Evolutionary conservation across 1,140 invertebrate genomes (phyloP), one percentile per base, ranked within the genome.

Genomic region (fruit fly (Drosophila melanogaster)): DNA sequence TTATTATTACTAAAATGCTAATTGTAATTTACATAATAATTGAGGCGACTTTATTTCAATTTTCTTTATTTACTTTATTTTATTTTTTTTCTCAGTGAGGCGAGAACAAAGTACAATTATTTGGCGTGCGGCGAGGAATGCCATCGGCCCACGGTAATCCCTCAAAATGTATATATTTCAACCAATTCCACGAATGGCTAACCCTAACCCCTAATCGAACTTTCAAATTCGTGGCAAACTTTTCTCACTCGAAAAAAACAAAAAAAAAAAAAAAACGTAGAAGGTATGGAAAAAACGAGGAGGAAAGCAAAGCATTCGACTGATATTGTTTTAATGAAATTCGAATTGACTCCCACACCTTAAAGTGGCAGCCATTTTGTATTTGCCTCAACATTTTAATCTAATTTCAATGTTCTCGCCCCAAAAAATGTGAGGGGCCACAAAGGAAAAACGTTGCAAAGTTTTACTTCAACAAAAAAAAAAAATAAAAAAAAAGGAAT

Each of bases 371-470:
- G 77, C 77, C 77, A 79, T 79, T 79, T 79, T 79, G 60, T 66
- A 61, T 73, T 73, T 73, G 67, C 67, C 76, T 55, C 50, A 66
- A 55, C 67, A 79, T 78, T 79, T 79, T 79, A 79, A 79, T 79
- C 77, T 79, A 79, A 78, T 79, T 79, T 79, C 77, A 79, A 78
- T 73, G 76, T 79, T 60, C 75, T 37, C 54, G 50, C 49, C 59
- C 33, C 37, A 38, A 49, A 38, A 62, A 62, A 53, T n/a, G 53
- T 22, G 58, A 47, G 15, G 26, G 67, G 19, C 57, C 49, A 57
- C 76, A 51, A 44, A 60, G 49, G 33, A 60, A 33, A 79, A 79
- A 61, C 53, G 75, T 41, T 40, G 55, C 55, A 78, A 78, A 78
- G 40, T 71, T 78, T 65, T 41, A 15, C 7, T 46, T 11, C 15